A percentile compares a stretch with the other conserved stretches of the same genome.
Conservation (phyloP, 2,113 vertebrate species). For the Lycocorax pyrrhopterus region DNA sequence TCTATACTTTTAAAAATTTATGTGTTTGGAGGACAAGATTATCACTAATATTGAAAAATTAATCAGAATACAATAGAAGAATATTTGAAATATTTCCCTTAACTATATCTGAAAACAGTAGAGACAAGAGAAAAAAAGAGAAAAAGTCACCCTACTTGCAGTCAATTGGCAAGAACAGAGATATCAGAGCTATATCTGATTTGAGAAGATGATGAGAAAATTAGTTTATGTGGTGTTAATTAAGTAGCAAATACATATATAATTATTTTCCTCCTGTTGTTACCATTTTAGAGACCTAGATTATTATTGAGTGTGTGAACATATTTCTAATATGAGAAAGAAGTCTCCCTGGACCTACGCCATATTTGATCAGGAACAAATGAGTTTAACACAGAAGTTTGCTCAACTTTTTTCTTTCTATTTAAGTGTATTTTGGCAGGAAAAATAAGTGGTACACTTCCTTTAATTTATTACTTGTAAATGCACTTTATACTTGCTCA, state of each 20-base stretch:
- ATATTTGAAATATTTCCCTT: not conserved
- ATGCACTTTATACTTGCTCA: not conserved
- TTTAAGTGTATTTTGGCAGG: not conserved
- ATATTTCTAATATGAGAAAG: not conserved
- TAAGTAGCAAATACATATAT: not conserved
- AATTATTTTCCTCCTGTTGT: not conserved
- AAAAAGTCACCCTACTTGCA: not conserved
- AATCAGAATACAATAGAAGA: not conserved
- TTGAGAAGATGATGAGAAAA: not conserved
- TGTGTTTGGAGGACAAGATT: not conserved
- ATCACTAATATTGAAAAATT: not conserved
- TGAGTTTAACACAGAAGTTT: not conserved
- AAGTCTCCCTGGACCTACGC: not conserved
- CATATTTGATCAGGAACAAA: not conserved
- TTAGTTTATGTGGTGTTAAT: not conserved
- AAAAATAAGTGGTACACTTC: not conserved
- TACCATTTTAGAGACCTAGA: not conserved
- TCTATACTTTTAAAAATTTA: rapidly evolving
- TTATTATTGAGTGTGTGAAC: not conserved
- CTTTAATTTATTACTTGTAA: conserved; percentile 2
- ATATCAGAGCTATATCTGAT: not conserved
- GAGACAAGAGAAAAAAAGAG: not conserved
- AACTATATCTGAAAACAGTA: not conserved
- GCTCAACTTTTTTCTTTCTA: not conserved
- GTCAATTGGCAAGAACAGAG: not conserved